These are phyloP conservation scores for Phrynocephalus guinanensis DNA, from an alignment of 2,797 vertebrate genomes.

Conservation along the genomic window DNA sequence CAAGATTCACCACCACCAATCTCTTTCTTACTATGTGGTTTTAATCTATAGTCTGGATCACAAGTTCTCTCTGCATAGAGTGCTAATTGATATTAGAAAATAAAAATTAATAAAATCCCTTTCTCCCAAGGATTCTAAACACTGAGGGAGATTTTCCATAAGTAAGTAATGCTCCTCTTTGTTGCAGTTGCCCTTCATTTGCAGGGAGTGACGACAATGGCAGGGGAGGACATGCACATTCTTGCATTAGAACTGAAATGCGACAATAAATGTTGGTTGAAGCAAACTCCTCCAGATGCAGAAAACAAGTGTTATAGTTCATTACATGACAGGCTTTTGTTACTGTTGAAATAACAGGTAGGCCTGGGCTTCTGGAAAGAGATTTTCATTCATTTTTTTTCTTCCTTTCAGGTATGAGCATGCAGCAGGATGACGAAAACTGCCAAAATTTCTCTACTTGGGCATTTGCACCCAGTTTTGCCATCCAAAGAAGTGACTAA, in stretches of 20 bases:
- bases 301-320: background rate
- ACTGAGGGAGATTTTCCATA: background rate
- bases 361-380: rapidly evolving
- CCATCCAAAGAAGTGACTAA: background rate
- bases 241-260: background rate
- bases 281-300: background rate
- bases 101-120: background rate
- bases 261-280: no score
- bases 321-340: background rate
- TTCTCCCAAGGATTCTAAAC: background rate
- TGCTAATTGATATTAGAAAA: background rate
- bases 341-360: constrained; percentile 6
- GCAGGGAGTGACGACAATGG: background rate
- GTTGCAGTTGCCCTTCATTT: background rate
- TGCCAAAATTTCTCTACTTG: background rate
- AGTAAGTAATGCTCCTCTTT: background rate
- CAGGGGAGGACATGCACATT: background rate
- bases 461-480: background rate
- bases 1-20: no score
- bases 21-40: background rate
- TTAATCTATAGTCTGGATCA: background rate
- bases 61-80: background rate
- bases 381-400: constrained; percentile 47
- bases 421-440: background rate
- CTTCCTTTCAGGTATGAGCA: constrained; percentile 54